phyloP scores from a whole-genome alignment of 2,797 vertebrate species.

The Enteromius radiatus region DNA sequence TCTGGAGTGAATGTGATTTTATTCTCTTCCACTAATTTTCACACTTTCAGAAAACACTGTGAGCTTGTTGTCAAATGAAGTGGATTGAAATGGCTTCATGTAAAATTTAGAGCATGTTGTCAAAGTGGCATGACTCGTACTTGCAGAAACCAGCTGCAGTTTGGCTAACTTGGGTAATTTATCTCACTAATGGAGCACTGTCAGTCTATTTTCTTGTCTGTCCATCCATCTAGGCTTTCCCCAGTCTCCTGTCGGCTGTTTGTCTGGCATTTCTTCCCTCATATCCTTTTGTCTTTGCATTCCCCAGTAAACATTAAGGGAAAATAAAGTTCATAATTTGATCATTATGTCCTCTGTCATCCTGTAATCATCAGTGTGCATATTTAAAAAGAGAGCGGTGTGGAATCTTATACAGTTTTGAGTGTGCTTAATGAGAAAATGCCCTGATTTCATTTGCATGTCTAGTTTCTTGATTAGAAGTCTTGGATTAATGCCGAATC shows the following conservation, averaged over 20 bases:
- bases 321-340: slow-evolving; percentile 11
- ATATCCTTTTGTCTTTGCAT: slow-evolving; percentile 7
- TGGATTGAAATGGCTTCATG: slow-evolving; percentile 8
- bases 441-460: slow-evolving; percentile 45
- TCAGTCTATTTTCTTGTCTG: slow-evolving; percentile 19
- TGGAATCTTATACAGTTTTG: slow-evolving; percentile 28
- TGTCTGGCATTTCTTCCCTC: not conserved
- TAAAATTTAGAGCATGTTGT: slow-evolving; percentile 20
- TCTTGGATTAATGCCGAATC: slow-evolving; percentile 38
- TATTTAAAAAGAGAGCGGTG: slow-evolving; percentile 9
- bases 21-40: not conserved
- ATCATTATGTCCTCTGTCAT: slow-evolving; percentile 6
- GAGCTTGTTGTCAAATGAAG: slow-evolving; percentile 26
- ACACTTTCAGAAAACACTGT: slow-evolving; percentile 11
- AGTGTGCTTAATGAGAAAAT: slow-evolving; percentile 41
- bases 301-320: not conserved
- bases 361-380: slow-evolving; percentile 15
- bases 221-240: not conserved
- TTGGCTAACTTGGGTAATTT: slow-evolving; percentile 5
- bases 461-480: slow-evolving; percentile 45
- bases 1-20: not conserved
- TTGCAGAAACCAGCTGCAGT: not conserved
- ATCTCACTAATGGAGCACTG: slow-evolving; percentile 7
- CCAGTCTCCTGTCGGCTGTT: not conserved
- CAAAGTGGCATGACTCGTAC: not conserved